Evolutionary conservation across 2,113 vertebrate genomes (phyloP).

Genomic region (Silurus meridionalis): DNA sequence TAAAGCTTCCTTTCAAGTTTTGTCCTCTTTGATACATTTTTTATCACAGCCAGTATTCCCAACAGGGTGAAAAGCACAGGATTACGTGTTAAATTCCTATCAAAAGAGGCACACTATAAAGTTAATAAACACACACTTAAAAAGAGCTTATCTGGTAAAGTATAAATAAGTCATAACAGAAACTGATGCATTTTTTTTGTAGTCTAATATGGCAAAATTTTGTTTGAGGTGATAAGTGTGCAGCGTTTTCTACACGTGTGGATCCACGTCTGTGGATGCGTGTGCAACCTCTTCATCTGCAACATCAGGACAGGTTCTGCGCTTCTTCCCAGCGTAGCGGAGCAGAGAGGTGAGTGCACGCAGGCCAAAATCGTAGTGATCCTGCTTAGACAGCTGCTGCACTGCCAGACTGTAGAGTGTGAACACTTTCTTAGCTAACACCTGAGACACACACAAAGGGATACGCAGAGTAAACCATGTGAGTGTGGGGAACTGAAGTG

Average conservation of each 20-base stretch:
- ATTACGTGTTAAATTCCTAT: conserved; percentile 59
- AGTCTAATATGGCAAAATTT: not conserved
- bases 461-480: not conserved
- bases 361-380: conserved; percentile 90
- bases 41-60: conserved; percentile 63
- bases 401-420: conserved; percentile 84
- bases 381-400: conserved; percentile 86
- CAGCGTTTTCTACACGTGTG: not conserved
- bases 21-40: conserved; percentile 68
- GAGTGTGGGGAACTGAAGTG: conserved; percentile 3
- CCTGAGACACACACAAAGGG: conserved; percentile 52
- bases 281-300: conserved; percentile 79
- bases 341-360: conserved; percentile 85
- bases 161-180: not conserved
- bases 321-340: conserved; percentile 79
- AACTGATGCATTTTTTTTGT: not conserved
- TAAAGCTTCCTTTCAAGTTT: conserved; percentile 64
- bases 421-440: conserved; percentile 86
- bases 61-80: conserved; percentile 55
- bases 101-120: conserved; percentile 23
- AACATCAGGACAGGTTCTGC: conserved; percentile 66
- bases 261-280: conserved; percentile 31
- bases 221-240: not conserved
- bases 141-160: not conserved
- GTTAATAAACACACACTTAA: conserved; percentile 2